phyloP scores from a whole-genome alignment of 2,797 vertebrate genomes.

The Telmatherina bonti region DNA sequence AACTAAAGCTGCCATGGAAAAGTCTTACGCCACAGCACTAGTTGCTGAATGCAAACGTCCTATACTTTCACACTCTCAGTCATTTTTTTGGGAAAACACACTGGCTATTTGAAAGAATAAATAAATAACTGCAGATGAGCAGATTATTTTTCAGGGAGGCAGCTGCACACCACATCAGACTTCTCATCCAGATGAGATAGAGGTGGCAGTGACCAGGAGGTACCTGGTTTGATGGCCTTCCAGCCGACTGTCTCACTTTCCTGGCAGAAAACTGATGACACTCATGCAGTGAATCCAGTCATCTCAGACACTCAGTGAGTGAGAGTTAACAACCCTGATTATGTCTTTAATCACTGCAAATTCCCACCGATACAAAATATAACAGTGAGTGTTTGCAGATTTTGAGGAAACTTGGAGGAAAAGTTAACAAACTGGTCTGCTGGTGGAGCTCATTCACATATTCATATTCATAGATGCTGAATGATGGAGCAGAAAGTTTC shows the following conservation, averaged over 20 bases:
- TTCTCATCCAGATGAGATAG: background rate
- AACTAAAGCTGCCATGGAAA: no score
- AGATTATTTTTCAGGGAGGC: background rate
- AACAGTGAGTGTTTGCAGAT: background rate
- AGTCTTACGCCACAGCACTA: no score
- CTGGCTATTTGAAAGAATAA: no score
- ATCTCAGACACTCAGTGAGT: background rate
- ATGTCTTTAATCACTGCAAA: background rate
- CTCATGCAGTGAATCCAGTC: background rate
- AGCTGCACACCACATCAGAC: no score
- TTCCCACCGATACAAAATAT: background rate
- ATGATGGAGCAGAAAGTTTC: background rate
- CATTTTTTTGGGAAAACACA: no score
- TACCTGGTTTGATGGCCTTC: background rate
- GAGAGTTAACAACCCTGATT: background rate
- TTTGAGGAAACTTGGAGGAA: no score
- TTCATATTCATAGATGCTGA: background rate
- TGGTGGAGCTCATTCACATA: background rate
- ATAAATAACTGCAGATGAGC: no score
- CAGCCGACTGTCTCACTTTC: background rate
- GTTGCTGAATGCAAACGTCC: no score
- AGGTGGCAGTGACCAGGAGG: background rate
- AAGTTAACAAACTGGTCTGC: no score
- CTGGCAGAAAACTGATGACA: background rate
- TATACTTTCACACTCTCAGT: no score